phyloP scores from a whole-genome alignment of 2,113 vertebrate genomes.

The Solea senegalensis region DNA sequence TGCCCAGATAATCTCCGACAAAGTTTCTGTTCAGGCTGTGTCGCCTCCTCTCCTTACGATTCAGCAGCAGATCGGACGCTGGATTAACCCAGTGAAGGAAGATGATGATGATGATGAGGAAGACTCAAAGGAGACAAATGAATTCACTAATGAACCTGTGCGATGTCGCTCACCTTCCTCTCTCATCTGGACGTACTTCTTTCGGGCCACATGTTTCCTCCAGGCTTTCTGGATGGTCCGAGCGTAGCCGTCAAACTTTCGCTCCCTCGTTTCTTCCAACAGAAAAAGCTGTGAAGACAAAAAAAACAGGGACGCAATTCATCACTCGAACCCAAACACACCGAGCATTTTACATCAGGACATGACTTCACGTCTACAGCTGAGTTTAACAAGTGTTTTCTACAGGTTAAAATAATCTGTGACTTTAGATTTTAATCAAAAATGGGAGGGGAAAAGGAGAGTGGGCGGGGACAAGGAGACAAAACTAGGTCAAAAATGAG shows the following conservation, averaged over 20 bases:
- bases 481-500: too few species aligned
- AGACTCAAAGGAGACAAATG: neutral
- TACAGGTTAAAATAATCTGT: too few species aligned
- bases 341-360: constrained; percentile 3
- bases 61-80: constrained; percentile 95
- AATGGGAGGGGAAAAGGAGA: too few species aligned
- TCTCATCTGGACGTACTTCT: constrained; percentile 98
- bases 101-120: neutral
- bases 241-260: constrained; percentile 95
- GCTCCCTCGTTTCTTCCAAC: constrained; percentile 95
- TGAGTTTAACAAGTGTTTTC: too few species aligned
- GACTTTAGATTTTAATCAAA: too few species aligned
- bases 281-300: constrained; percentile 88
- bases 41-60: constrained; percentile 92
- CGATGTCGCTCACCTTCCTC: constrained; percentile 90
- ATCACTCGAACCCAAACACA: constrained; percentile 15
- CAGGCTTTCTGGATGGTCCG: constrained; percentile 95
- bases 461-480: too few species aligned
- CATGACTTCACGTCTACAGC: too few species aligned
- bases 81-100: constrained; percentile 10
- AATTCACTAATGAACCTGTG: neutral
- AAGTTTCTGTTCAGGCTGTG: constrained; percentile 99
- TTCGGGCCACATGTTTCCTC: constrained; percentile 91
- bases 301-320: constrained; percentile 12
- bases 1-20: constrained; percentile 95